Evolutionary conservation across 2,888 invertebrate genomes (phyloP).

Genomic region (Acleris emargana): DNA sequence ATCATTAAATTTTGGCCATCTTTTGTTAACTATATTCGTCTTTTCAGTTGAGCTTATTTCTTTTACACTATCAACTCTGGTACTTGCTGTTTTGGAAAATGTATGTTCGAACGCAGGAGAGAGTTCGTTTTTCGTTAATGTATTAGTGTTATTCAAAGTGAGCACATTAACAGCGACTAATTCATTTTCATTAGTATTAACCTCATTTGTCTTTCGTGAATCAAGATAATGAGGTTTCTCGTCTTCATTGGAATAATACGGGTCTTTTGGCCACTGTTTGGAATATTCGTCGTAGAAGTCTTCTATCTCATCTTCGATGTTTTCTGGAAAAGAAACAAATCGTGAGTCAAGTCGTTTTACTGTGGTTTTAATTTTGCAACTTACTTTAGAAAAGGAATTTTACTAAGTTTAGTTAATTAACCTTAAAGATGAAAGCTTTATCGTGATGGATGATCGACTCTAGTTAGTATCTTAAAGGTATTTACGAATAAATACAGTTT

Average conservation of each 20-base stretch:
- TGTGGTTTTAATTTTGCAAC: not conserved
- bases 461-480: too few species aligned
- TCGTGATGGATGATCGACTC: too few species aligned
- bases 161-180: not conserved
- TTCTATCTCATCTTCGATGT: slow-evolving; percentile 68
- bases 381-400: not conserved
- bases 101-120: slow-evolving; percentile 3
- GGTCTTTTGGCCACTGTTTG: slow-evolving; percentile 53
- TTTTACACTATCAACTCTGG: slow-evolving; percentile 13
- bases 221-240: slow-evolving; percentile 16
- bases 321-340: slow-evolving; percentile 61
- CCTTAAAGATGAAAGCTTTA: too few species aligned
- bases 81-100: slow-evolving; percentile 1
- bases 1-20: slow-evolving; percentile 77
- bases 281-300: slow-evolving; percentile 69
- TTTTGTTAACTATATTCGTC: slow-evolving; percentile 16
- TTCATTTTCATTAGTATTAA: slow-evolving; percentile 32
- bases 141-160: slow-evolving; percentile 19
- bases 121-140: not conserved
- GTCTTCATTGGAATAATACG: slow-evolving; percentile 52
- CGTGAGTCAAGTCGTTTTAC: not conserved
- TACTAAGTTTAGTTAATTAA: too few species aligned
- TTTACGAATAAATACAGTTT: too few species aligned
- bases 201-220: slow-evolving; percentile 52
- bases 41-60: slow-evolving; percentile 22